Base-by-base conservation (phyloP, 2,113 vertebrate genomes). In the Semnornis frantzii region DNA sequence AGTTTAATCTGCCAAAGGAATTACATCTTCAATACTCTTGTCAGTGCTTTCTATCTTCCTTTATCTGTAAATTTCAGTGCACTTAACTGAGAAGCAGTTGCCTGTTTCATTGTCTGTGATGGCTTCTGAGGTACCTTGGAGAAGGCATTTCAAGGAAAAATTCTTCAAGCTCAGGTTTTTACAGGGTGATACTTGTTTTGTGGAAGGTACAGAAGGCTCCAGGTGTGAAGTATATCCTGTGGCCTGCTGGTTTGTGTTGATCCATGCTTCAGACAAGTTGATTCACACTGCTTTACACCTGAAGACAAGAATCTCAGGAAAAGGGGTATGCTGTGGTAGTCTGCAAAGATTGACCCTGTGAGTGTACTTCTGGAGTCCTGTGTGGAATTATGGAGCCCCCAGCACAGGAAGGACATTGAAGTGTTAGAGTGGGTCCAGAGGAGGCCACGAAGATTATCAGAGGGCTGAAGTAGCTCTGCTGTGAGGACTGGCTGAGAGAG, bases 91-190 rank as follows among this genome's bases (percentile, higher is more conserved):
- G 77, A 95, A 93, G 60, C 17, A 86, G 17, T 83, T 15, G 8
- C 48, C 65, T 89, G 60, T 92, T 97, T 83, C 82, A 18, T 81
- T 92, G 82, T 74, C 86, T 86, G 33, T 82, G 15, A 16, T 69
- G 70, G 66, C 17, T 96, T 96, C 87, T 91, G 90, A 95, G 66
- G 59, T 87, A 82, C 14, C 93, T 95, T 12, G 15, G 69, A 87
- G 92, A 92, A 90, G n/a, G 90, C 46, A 50, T 94, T 64, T 94
- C 20, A 10, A 23, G 91, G 65, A 80, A 83, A 59, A 87, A 80
- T 42, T 64, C 16, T 64, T 11, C 6, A 70, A 94, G 71, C 55
- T 3, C 34, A 24, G 85, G 34, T 48, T 89, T 90, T 85, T 79
- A 48, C 8, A 30, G 8, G 0, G 4, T 39, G 48, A 21, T 42